Conservation (phyloP, 1,140 invertebrate genomes). For the Maniola jurtina region DNA sequence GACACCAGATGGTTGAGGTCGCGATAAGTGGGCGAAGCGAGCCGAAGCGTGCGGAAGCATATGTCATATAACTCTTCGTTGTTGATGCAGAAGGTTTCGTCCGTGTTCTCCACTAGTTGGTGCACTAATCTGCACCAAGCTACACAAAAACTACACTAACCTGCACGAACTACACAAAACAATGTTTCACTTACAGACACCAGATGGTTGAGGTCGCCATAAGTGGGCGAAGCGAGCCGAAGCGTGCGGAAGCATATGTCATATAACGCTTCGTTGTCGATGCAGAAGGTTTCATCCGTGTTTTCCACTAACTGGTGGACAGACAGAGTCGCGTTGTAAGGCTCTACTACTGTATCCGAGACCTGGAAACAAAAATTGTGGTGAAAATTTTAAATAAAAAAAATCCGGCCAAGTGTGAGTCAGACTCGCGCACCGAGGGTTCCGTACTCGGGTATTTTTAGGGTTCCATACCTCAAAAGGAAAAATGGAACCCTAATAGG, state of each 20-base stretch:
- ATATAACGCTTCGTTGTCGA: conserved; percentile 91
- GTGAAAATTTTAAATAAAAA: too few species aligned
- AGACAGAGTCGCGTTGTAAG: conserved; percentile 89
- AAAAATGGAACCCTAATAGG: too few species aligned
- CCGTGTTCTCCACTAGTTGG: conserved; percentile 89
- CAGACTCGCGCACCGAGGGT: too few species aligned
- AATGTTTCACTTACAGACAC: conserved; percentile 82
- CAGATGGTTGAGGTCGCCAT: conserved; percentile 88
- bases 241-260: conserved; percentile 94
- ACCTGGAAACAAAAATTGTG: conserved; percentile 36
- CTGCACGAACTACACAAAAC: too few species aligned
- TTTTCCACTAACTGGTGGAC: conserved; percentile 91
- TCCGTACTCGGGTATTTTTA: too few species aligned
- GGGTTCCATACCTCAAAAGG: too few species aligned
- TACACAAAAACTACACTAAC: too few species aligned
- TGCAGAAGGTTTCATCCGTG: conserved; percentile 83
- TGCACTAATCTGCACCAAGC: too few species aligned
- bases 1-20: conserved; percentile 89
- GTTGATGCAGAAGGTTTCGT: conserved; percentile 81
- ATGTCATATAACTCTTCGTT: conserved; percentile 95
- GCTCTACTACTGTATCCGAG: conserved; percentile 69
- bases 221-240: conserved; percentile 87
- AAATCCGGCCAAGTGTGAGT: too few species aligned
- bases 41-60: conserved; percentile 91
- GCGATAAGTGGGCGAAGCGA: conserved; percentile 87